Conservation (phyloP, 1,140 invertebrate genomes). For the Penaeus indicus region DNA sequence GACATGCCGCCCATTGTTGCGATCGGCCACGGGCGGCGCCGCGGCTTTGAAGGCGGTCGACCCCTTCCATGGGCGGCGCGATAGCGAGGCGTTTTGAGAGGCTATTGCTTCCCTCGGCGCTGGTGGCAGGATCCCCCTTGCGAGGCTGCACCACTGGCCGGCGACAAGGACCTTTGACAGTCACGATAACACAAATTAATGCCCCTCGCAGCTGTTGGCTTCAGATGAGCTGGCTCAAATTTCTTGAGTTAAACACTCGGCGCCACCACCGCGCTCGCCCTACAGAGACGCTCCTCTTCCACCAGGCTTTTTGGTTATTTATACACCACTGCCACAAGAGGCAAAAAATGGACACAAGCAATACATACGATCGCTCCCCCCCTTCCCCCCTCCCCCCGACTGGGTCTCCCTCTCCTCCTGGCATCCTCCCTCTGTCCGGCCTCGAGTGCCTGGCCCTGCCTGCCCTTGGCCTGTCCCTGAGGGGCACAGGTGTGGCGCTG, state of each 20-base stretch:
- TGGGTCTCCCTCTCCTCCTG: not conserved
- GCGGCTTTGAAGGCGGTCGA: not conserved
- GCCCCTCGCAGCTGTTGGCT: slow-evolving; percentile 43
- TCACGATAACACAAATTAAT: slow-evolving; percentile 51
- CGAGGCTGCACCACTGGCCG: not conserved
- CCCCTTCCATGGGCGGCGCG: not conserved
- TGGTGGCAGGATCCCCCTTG: not conserved
- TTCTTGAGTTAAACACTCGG: slow-evolving; percentile 38
- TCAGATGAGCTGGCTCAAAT: slow-evolving; percentile 21
- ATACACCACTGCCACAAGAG: slow-evolving; percentile 14
- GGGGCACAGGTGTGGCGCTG: no score
- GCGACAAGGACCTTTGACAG: slow-evolving; percentile 48
- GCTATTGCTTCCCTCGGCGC: not conserved
- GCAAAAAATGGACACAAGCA: slow-evolving; percentile 28
- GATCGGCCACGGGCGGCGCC: not conserved
- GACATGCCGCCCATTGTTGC: not conserved
- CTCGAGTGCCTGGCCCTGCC: no score
- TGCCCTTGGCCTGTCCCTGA: no score
- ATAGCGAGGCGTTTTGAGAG: no score
- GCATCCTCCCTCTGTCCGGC: not conserved
- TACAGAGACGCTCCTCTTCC: slow-evolving; percentile 1
- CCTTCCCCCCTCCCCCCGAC: slow-evolving; percentile 5
- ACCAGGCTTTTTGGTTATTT: slow-evolving; percentile 43
- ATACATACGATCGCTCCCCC: slow-evolving; percentile 21
- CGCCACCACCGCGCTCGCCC: not conserved